Evolutionary conservation across 2,888 invertebrate genomes (phyloP), one percentile per base, ranked within the genome.

Genomic region (Pteria penguin): DNA sequence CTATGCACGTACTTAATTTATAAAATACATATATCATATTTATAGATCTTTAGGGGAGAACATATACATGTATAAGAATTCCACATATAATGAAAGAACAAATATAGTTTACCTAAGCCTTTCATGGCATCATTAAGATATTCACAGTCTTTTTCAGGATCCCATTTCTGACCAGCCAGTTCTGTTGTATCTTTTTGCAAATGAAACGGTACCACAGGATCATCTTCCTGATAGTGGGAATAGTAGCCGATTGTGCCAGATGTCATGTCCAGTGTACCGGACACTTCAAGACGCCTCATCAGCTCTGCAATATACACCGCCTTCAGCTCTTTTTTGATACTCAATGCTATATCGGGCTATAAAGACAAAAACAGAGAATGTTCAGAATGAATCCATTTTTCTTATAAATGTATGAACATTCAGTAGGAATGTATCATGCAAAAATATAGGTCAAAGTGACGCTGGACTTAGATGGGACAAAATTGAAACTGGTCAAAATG

Each of bases 191-290:
- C 61, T 29, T 78, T 66, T 32, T 70, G 68, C n/a, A 61, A 55
- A 65, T 80, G 86, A 79, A 78, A 88, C 5, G 29, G 65, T 0
- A 80, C 80, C 2, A 88, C 88, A 18, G 87, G 88, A 66, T 89
- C 89, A 5, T 81, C 82, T 0, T 84, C 85, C 82, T 1, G 86
- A 84, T 26, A 84, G 75, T 18, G 78, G 4, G 80, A 81, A 61
- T 88, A 90, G n/a, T 70, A 77, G n/a, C 71, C 62, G 11, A 90
- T 86, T 0, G 87, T 89, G 5, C 91, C 91, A 55, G 82, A 73
- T 2, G 89, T 89, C 76, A 88, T 79, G 76, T 91, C 91, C 75
- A 89, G 88, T 1, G 91, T 91, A 14, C 89, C 90, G 0, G 88
- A 86, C 4, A 86, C 78, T 31, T 60, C 67, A 70, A 89, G 86